These are phyloP conservation scores for Trichonephila clavipes DNA, from an alignment of 1,140 invertebrate genomes.

Conservation along the genomic window DNA sequence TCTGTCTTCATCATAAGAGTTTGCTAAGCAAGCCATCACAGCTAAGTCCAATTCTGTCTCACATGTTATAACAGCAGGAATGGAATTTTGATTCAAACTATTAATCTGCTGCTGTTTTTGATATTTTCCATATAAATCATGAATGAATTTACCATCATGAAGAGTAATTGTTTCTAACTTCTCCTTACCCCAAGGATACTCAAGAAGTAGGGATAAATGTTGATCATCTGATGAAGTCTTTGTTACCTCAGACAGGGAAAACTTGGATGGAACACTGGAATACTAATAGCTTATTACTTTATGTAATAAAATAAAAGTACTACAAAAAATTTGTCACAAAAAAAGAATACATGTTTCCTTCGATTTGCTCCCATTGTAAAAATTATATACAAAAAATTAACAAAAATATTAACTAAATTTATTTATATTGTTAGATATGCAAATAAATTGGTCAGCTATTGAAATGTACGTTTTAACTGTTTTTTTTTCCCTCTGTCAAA, in stretches of 20 bases:
- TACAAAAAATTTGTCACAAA: background rate
- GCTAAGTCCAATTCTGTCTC: slow-evolving; percentile 52
- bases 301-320: background rate
- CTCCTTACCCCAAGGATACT: slow-evolving; percentile 66
- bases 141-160: background rate
- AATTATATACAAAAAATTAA: no score
- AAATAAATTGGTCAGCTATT: no score
- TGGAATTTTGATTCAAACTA: background rate
- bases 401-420: no score
- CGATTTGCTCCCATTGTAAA: no score
- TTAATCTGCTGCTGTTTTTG: background rate
- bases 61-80: slow-evolving; percentile 32
- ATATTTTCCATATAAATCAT: background rate
- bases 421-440: no score
- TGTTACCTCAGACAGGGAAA: slow-evolving; percentile 60
- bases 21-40: slow-evolving; percentile 46
- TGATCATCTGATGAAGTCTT: background rate
- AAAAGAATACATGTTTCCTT: background rate
- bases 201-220: slow-evolving; percentile 12
- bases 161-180: slow-evolving; percentile 42
- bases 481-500: no score
- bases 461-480: no score
- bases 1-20: slow-evolving; percentile 65
- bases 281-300: slow-evolving; percentile 24
- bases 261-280: slow-evolving; percentile 63